These are phyloP conservation scores for Gymnocephalus cernua DNA, from an alignment of 2,113 vertebrate genomes.

Conservation along the genomic window DNA sequence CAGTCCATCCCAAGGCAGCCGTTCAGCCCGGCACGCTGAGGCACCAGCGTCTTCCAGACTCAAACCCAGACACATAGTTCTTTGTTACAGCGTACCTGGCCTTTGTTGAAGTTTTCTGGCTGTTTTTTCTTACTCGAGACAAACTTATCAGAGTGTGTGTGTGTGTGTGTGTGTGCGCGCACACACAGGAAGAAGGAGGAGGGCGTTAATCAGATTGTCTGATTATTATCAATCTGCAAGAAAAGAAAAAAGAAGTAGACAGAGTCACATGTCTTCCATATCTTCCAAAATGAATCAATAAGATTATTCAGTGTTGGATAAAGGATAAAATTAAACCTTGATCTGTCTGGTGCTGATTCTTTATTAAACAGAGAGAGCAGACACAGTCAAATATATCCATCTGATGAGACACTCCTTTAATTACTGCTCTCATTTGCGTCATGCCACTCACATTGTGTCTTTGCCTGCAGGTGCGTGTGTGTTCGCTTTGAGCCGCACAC, in stretches of 20 bases:
- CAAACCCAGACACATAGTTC: constrained; percentile 54
- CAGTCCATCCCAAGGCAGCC: constrained; percentile 40
- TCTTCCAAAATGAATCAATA: constrained; percentile 41
- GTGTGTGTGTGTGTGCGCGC: not conserved
- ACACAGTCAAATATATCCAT: constrained; percentile 37
- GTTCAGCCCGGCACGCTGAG: constrained; percentile 2
- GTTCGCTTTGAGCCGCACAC: constrained; percentile 1
- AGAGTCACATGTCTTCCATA: constrained; percentile 33
- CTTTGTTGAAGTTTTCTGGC: constrained; percentile 45
- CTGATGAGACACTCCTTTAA: constrained; percentile 50
- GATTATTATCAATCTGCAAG: constrained; percentile 21
- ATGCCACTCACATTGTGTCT: constrained; percentile 35
- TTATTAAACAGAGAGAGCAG: constrained; percentile 54
- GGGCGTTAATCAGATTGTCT: constrained; percentile 28
- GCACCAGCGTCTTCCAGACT: constrained; percentile 26
- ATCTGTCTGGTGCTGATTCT: constrained; percentile 42
- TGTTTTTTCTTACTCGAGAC: constrained; percentile 32
- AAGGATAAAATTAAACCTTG: constrained; percentile 53
- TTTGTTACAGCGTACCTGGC: constrained; percentile 49
- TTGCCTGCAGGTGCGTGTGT: constrained; percentile 12
- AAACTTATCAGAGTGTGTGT: constrained; percentile 36
- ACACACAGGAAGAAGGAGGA: constrained; percentile 17
- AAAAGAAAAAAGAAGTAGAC: not conserved
- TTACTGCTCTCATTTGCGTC: constrained; percentile 34
- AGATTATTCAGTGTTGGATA: constrained; percentile 8